Base-by-base conservation (phyloP, 2,888 invertebrate species). In the Drosophila kokeensis region DNA sequence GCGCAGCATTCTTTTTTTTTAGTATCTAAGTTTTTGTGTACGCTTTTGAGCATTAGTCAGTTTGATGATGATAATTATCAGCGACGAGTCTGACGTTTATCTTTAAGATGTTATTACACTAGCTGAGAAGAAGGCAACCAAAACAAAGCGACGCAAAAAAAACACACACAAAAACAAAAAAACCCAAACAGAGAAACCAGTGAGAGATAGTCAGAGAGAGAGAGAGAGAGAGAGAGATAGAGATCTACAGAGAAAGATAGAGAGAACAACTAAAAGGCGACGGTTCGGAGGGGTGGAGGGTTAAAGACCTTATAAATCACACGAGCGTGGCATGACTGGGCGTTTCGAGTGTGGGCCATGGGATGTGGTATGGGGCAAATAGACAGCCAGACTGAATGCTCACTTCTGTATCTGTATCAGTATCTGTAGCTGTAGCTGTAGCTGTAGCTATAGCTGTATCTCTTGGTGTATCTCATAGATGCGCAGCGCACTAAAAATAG, bases 231-330 rank as follows among this genome's bases (percentile, higher is more conserved):
- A 49, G 40, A 48, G 68, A 64, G 50, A 67, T 55, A 36, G 58
- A n/a, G 60, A 27, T 32, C 32, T 32, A 21, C n/a, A 54, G 68
- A 54, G 27, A 64, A 67, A 55, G 32, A 32, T 32, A 63, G 61
- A 58, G 38, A 42, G 68, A 63, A 60, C 65, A 55, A 48, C 36
- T 36, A 36, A 53, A 55, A 24, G 59, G 45, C 42, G 59, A 40
- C 42, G 45, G 21, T 0, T 45, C 24, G 69, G 62, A 49, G 73
- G 66, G 72, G 61, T 55, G 73, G 68, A 13, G 81, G 79, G 90
- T 78, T 84, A 88, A 85, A 90, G 88, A 87, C 87, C 87, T 90
- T 87, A 90, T 85, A 87, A 90, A 87, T 87, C 90, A 87, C 90
- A 87, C 83, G 87, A 87, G 87, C 88, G 90, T 85, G 75, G 90